These are phyloP conservation scores for Sarotherodon lohbergeri DNA, from an alignment of 2,113 vertebrate genomes.

Conservation along the genomic window DNA sequence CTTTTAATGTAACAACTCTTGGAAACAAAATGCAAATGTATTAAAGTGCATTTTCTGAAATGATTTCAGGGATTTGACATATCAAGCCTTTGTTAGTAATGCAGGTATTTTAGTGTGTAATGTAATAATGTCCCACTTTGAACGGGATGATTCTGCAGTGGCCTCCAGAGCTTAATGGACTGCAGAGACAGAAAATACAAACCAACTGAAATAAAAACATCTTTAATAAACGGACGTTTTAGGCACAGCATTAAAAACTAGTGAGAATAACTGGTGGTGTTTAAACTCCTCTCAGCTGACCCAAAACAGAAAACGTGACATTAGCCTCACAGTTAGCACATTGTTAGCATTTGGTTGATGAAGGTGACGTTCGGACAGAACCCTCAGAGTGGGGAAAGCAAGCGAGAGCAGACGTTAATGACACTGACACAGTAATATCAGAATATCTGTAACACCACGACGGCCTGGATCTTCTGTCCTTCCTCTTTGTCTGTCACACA, in stretches of 20 bases:
- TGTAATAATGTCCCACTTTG: background rate
- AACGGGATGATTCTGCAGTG: background rate
- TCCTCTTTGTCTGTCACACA: constrained; percentile 3
- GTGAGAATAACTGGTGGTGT: background rate
- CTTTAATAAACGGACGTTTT: background rate
- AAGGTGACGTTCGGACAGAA: background rate
- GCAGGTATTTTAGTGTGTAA: background rate
- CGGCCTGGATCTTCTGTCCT: background rate
- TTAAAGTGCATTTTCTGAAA: background rate
- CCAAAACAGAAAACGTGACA: background rate
- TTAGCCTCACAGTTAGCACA: background rate
- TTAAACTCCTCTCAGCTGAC: background rate
- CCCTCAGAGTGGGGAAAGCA: background rate
- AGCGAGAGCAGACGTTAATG: background rate
- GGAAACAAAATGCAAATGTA: background rate
- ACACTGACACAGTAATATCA: background rate
- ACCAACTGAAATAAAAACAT: background rate
- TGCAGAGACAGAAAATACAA: background rate
- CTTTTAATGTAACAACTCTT: background rate
- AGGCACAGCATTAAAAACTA: background rate
- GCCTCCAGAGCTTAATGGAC: background rate
- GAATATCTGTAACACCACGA: background rate
- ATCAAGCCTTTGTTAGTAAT: background rate
- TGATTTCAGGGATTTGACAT: background rate
- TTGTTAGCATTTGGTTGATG: background rate